Evolutionary conservation across 2,888 invertebrate species (phyloP), one percentile per base, ranked within the genome.

Genomic region (Ormyrus thymus): DNA sequence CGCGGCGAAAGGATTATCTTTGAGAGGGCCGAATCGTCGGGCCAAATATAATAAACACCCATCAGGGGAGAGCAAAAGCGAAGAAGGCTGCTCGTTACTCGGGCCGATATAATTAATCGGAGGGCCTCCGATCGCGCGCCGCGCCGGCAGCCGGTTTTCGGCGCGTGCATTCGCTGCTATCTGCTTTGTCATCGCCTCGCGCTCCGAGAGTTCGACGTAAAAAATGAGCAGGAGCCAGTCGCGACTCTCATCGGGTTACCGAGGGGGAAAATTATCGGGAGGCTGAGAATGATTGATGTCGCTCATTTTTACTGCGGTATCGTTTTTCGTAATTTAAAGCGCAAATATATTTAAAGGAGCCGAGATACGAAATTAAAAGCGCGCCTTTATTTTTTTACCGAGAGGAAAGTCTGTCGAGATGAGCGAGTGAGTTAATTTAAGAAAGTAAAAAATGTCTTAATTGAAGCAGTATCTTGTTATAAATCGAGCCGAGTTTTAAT

Each of bases 161-260:
- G 78, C 80, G 72, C 80, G 76, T 79, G 68, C 48, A 43, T n/a
- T 8, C 65, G 68, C 64, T 43, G 72, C 77, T 84, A 88, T 89
- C 86, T 83, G 85, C 86, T 85, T 86, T 87, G 87, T 87, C 87
- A 87, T 89, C 87, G 84, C 81, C 72, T 68, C 82, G 84, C 81
- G 85, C 29, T 85, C 82, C 81, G 75, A 81, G 59, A 71, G 79
- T 76, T 81, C 81, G 80, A 64, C 71, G 64, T 53, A 68, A 48
- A 53, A 51, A 76, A 56, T 72, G 66, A 11, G 13, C 51, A 11
- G 15, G 50, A 61, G 72, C n/a, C 48, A 6, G 48, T 58, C 62
- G 58, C 13, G 62, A 48, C 10, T 70, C 29, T 29, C 56, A 45
- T 62, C 62, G 51, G 43, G 46, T 75, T 70, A 65, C 53, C 59